Evolutionary conservation across 2,113 vertebrate species (phyloP).

Genomic region (Gila orcuttii): DNA sequence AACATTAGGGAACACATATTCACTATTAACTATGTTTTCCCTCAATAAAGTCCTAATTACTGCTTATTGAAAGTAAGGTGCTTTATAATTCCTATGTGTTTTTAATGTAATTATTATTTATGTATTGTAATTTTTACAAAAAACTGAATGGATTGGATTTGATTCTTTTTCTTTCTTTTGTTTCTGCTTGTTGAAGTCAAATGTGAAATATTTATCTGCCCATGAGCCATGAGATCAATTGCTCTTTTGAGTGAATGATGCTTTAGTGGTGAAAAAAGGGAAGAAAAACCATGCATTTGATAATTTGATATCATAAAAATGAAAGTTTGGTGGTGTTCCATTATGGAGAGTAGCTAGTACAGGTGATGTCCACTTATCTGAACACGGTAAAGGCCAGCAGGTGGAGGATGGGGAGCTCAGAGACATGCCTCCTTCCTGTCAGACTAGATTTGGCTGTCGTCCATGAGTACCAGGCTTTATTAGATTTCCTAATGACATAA

Average conservation of each 20-base stretch:
- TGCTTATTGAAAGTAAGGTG: no score
- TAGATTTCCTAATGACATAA: constrained; percentile 48
- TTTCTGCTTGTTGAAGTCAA: background rate
- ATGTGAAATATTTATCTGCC: background rate
- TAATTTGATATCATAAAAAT: background rate
- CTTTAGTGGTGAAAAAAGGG: background rate
- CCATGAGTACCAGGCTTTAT: constrained; percentile 47
- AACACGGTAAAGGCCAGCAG: constrained; percentile 17
- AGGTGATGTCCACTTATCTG: background rate
- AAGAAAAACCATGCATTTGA: background rate
- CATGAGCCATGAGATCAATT: no score
- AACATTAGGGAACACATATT: no score
- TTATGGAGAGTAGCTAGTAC: background rate
- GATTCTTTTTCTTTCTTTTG: accelerated
- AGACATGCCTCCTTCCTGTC: constrained; percentile 38
- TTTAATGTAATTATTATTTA: no score
- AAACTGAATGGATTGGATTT: background rate
- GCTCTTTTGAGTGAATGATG: no score
- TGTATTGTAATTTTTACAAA: background rate
- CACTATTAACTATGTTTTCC: no score
- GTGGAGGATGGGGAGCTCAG: background rate
- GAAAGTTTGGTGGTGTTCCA: background rate
- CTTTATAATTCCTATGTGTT: no score
- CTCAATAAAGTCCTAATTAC: no score
- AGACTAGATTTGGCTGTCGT: constrained; percentile 46